A percentile compares a stretch with the other conserved stretches of the same genome.
These are phyloP conservation scores for Ictalurus punctatus DNA, from an alignment of 2,113 vertebrate genomes.

Conservation along the genomic window DNA sequence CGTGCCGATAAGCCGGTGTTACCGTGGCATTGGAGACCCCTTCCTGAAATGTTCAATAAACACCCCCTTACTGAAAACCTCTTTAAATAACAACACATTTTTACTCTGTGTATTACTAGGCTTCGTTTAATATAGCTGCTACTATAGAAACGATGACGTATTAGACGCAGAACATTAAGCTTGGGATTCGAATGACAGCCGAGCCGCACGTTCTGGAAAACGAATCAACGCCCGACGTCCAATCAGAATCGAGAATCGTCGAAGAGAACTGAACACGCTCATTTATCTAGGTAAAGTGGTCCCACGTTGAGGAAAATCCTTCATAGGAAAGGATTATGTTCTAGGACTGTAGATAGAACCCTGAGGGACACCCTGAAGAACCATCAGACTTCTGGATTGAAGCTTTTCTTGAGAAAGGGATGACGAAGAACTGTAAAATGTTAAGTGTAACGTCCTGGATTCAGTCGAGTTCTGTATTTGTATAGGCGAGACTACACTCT, in stretches of 20 bases:
- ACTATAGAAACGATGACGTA: neutral
- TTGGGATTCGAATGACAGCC: neutral
- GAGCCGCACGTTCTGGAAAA: neutral
- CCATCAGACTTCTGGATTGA: neutral
- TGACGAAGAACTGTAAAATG: neutral
- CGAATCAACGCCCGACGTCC: neutral
- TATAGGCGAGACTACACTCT: neutral
- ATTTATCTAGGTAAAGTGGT: neutral
- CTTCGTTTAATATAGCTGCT: neutral
- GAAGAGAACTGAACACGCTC: neutral
- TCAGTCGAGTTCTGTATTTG: neutral
- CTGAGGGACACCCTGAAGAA: neutral
- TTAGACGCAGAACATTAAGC: neutral
- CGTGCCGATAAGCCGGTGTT: neutral
- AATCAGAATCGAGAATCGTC: neutral
- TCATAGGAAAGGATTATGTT: neutral
- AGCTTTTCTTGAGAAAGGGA: neutral
- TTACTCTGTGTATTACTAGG: neutral
- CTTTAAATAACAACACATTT: neutral
- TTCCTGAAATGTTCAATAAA: neutral
- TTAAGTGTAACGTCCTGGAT: neutral
- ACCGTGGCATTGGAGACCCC: neutral
- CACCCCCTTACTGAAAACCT: neutral
- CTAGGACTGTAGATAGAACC: neutral
- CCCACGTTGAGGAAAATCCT: neutral